Conservation (phyloP, 1,140 invertebrate genomes). For the Cardiocondyla obscurior region DNA sequence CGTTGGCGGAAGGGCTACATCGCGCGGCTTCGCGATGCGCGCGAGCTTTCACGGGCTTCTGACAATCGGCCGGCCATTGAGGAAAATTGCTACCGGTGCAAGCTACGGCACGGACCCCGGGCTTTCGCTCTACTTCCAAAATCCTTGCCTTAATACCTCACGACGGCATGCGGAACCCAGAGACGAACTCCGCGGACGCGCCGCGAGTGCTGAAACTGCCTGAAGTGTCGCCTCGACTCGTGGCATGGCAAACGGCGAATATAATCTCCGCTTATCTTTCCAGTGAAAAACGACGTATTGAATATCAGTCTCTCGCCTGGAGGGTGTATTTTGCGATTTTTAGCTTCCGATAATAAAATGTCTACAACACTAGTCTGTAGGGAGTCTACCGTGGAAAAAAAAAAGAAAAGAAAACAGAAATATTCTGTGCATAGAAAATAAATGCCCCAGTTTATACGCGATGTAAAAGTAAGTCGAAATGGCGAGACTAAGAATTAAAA, state of each 20-base stretch:
- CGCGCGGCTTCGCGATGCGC: not conserved
- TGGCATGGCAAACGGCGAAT: slow-evolving; percentile 22
- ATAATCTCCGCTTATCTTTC: slow-evolving; percentile 49
- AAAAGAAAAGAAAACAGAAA: too few species aligned
- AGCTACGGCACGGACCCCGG: not conserved
- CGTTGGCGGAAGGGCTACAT: not conserved
- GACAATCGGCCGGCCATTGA: slow-evolving; percentile 21
- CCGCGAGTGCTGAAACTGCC: slow-evolving; percentile 40
- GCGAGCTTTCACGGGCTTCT: slow-evolving; percentile 37
- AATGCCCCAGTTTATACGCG: not conserved
- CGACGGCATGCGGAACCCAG: slow-evolving; percentile 20
- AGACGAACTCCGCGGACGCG: slow-evolving; percentile 53
- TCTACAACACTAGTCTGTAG: not conserved
- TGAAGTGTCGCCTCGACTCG: not conserved
- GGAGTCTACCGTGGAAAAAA: not conserved
- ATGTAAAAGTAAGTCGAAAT: not conserved
- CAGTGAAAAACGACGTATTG: slow-evolving; percentile 4
- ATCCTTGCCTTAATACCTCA: slow-evolving; percentile 34
- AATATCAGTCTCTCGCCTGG: slow-evolving; percentile 15
- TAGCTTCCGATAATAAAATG: not conserved
- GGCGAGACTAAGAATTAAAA: too few species aligned
- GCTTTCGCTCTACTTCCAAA: not conserved
- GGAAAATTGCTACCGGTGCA: slow-evolving; percentile 17
- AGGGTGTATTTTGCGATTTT: slow-evolving; percentile 2
- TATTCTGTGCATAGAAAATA: not conserved